Evolutionary conservation across 2,888 invertebrate species (phyloP).

Genomic region (Andrena flavipes): DNA sequence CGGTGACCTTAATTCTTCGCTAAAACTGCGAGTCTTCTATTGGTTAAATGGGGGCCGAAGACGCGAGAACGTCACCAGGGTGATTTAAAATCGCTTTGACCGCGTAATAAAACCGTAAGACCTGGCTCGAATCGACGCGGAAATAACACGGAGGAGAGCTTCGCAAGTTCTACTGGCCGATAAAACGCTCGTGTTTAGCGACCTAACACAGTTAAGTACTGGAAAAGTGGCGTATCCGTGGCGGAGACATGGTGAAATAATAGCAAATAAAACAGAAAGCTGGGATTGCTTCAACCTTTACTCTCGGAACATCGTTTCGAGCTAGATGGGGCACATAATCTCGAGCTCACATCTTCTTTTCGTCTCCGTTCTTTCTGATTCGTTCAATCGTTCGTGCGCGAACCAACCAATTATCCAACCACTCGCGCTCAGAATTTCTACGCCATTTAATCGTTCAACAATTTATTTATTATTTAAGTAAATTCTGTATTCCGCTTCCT

Average conservation of each 20-base stretch:
- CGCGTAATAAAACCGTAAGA: slow-evolving; percentile 59
- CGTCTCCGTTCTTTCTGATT: neutral
- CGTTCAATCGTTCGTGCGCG: neutral
- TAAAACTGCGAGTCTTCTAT: slow-evolving; percentile 15
- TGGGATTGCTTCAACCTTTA: slow-evolving; percentile 43
- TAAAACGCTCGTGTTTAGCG: slow-evolving; percentile 71
- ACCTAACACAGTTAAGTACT: slow-evolving; percentile 68
- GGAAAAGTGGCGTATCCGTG: slow-evolving; percentile 60
- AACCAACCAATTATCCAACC: too few species aligned
- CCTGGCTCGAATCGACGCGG: slow-evolving; percentile 12
- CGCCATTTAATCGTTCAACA: too few species aligned
- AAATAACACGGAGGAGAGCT: slow-evolving; percentile 52
- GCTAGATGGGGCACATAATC: slow-evolving; percentile 5
- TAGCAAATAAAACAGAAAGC: slow-evolving; percentile 67
- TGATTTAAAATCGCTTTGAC: slow-evolving; percentile 62
- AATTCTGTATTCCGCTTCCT: too few species aligned
- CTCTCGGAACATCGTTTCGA: slow-evolving; percentile 15
- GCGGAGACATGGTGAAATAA: slow-evolving; percentile 61
- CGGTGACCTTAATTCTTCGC: slow-evolving; percentile 34
- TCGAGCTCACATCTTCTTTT: neutral
- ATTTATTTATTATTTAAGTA: too few species aligned
- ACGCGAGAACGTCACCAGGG: slow-evolving; percentile 45
- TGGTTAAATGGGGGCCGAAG: slow-evolving; percentile 10
- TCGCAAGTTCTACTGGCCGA: slow-evolving; percentile 59
- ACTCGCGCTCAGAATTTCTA: too few species aligned